Conservation (phyloP, 2,797 vertebrate genomes). For the Paguma larvata region DNA sequence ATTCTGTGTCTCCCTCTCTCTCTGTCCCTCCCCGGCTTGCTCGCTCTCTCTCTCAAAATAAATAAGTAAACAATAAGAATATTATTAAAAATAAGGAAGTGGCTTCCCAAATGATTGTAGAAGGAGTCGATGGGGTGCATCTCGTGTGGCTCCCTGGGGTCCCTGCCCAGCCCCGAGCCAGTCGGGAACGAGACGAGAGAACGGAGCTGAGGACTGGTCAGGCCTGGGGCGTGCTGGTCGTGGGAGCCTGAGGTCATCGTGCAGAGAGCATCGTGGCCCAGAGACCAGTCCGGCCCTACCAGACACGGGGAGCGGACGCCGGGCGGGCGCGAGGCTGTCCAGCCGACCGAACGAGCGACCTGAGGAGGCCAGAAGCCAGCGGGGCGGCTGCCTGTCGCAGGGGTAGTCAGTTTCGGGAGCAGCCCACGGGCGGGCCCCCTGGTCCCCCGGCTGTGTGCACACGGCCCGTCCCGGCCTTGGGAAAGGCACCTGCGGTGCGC, state of each 20-base stretch:
- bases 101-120: not conserved
- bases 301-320: accelerated
- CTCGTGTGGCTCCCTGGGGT: accelerated
- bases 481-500: accelerated
- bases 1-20: too few relatives aligned
- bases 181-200: too few relatives aligned
- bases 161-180: not conserved
- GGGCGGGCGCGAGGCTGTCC: accelerated
- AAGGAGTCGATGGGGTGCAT: not conserved
- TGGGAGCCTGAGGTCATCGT: not conserved
- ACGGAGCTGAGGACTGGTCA: not conserved
- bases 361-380: accelerated
- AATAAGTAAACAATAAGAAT: too few relatives aligned
- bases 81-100: not conserved
- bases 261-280: not conserved
- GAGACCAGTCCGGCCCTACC: accelerated
- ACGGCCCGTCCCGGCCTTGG: not conserved
- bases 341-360: accelerated
- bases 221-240: accelerated
- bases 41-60: too few relatives aligned
- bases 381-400: not conserved
- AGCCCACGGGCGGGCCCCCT: accelerated
- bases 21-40: too few relatives aligned
- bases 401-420: accelerated
- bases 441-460: accelerated